Conservation (phyloP, 2,797 vertebrate species). For the Gallinago nigripennis region DNA sequence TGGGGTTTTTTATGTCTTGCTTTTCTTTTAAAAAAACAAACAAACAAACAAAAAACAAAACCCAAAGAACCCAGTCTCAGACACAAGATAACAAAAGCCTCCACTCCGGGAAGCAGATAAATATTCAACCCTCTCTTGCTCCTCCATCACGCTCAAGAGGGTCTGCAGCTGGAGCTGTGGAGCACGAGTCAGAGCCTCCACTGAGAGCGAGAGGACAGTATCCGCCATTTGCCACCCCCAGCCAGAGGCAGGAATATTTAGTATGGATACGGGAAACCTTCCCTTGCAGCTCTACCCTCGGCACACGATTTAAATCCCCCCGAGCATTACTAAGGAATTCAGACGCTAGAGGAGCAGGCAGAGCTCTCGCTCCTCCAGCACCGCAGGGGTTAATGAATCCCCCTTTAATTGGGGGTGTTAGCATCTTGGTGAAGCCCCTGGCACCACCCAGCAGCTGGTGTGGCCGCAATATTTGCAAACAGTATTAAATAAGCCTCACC, state of each 20-base stretch:
- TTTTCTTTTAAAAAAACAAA: neutral
- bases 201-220: neutral
- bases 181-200: neutral
- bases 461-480: slow-evolving; percentile 3
- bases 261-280: neutral
- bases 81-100: neutral
- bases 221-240: neutral
- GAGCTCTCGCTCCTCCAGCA: neutral
- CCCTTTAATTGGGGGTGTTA: neutral
- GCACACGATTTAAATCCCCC: neutral
- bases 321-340: neutral
- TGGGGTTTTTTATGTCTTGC: no score
- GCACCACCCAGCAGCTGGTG: neutral
- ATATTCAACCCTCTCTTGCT: neutral
- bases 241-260: neutral
- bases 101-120: neutral
- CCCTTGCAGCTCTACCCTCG: neutral
- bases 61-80: neutral
- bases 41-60: no score
- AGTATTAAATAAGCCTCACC: neutral
- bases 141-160: neutral
- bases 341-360: neutral
- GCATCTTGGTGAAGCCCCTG: neutral
- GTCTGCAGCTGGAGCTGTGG: neutral
- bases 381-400: neutral